Evolutionary conservation across 2,888 invertebrate species (phyloP).

Genomic region (Agonopterix heracliana): DNA sequence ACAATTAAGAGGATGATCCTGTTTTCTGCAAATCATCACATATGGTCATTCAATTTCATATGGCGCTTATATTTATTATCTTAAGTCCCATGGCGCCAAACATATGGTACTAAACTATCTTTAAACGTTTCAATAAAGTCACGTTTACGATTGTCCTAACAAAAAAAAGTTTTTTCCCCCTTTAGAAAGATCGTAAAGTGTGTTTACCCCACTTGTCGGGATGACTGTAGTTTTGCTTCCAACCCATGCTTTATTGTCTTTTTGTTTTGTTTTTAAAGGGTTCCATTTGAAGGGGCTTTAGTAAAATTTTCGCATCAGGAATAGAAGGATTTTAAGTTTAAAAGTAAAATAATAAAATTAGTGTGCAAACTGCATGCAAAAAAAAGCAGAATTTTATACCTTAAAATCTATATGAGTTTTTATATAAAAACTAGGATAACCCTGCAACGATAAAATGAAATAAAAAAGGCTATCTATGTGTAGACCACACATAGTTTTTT

Average conservation of each 20-base stretch:
- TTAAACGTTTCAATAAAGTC: constrained; percentile 44
- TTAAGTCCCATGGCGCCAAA: constrained; percentile 61
- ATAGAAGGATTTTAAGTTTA: too few species aligned
- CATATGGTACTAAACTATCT: constrained; percentile 50
- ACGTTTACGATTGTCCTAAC: constrained; percentile 35
- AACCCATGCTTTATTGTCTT: constrained; percentile 23
- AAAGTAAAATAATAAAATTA: too few species aligned
- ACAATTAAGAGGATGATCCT: neutral
- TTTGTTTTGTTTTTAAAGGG: constrained; percentile 29
- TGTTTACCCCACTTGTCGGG: constrained; percentile 62
- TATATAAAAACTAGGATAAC: too few species aligned
- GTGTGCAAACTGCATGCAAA: too few species aligned
- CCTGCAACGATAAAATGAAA: too few species aligned
- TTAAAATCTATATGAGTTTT: too few species aligned
- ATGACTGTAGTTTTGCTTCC: constrained; percentile 54
- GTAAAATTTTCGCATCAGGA: constrained; percentile 18
- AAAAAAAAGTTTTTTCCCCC: constrained; percentile 31
- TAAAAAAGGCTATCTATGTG: too few species aligned
- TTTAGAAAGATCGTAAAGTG: constrained; percentile 42
- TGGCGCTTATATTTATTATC: too few species aligned
- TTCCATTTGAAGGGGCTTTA: constrained; percentile 24
- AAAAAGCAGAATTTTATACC: too few species aligned
- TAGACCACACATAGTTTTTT: too few species aligned
- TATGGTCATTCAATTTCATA: constrained; percentile 8
- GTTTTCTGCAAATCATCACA: constrained; percentile 11